Evolutionary conservation across 2,113 vertebrate species (phyloP).

Genomic region (Crocuta crocuta): DNA sequence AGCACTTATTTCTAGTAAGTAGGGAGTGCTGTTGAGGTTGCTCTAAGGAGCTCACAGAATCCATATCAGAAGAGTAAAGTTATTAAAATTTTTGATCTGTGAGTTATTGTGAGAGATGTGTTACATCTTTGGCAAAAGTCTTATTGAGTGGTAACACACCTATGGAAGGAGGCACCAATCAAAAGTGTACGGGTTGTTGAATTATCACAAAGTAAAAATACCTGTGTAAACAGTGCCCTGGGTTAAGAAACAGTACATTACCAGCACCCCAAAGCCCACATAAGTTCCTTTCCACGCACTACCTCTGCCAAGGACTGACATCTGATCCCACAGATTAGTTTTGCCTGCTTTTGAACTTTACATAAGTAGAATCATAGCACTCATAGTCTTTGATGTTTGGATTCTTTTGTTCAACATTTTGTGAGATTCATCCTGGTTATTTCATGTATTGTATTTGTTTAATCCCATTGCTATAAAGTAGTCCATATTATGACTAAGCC

Average conservation of each 20-base stretch:
- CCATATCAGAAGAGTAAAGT: neutral
- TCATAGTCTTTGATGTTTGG: neutral
- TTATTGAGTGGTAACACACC: neutral
- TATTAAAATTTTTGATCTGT: neutral
- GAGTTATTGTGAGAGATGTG: neutral
- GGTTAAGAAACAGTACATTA: neutral
- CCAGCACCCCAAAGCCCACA: neutral
- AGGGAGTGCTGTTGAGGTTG: neutral
- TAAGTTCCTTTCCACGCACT: neutral
- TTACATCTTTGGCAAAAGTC: neutral
- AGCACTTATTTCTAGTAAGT: neutral
- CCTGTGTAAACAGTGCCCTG: neutral
- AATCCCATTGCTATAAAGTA: neutral
- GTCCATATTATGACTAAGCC: neutral
- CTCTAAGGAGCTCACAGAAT: neutral
- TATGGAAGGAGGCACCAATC: neutral
- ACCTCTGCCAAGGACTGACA: neutral
- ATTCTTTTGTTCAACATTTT: neutral
- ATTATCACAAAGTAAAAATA: slow-evolving; percentile 6
- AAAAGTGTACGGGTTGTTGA: neutral
- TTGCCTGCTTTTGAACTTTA: neutral
- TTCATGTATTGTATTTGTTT: neutral
- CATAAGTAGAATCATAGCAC: neutral
- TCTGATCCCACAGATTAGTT: neutral
- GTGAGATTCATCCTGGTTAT: neutral